phyloP scores from a whole-genome alignment of 2,797 vertebrate genomes.

The Melanotaenia parkinsoni region DNA sequence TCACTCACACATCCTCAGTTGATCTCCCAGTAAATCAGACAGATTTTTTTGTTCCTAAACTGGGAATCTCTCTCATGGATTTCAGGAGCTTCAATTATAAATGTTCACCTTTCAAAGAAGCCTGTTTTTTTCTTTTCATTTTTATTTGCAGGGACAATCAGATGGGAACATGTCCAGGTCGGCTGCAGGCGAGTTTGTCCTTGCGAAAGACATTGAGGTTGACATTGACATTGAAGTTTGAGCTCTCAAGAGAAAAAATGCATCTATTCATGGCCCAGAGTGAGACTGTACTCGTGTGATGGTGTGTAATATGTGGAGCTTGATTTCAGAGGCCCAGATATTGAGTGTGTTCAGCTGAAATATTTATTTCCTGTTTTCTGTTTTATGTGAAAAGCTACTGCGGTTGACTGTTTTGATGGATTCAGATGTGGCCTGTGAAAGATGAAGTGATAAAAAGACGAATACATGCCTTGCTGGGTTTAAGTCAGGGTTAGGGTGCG shows the following conservation, averaged over 20 bases:
- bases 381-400: background rate
- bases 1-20: background rate
- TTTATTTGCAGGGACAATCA: background rate
- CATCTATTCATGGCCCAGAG: background rate
- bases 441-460: background rate
- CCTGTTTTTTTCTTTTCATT: background rate
- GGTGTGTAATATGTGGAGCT: background rate
- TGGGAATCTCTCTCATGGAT: background rate
- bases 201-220: background rate
- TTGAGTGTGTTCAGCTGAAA: background rate
- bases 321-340: background rate
- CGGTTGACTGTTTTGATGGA: background rate
- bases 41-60: background rate
- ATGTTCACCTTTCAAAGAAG: background rate
- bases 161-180: background rate
- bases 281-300: background rate
- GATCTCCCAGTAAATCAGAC: background rate
- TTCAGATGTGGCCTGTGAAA: background rate
- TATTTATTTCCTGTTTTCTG: constrained; percentile 6
- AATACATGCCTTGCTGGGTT: background rate
- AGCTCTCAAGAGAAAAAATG: rapidly evolving
- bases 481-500: background rate
- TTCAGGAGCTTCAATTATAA: background rate
- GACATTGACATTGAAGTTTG: too few species aligned
- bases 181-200: background rate